Conservation (phyloP, 1,140 invertebrate genomes). For the Rhopalosiphum padi region DNA sequence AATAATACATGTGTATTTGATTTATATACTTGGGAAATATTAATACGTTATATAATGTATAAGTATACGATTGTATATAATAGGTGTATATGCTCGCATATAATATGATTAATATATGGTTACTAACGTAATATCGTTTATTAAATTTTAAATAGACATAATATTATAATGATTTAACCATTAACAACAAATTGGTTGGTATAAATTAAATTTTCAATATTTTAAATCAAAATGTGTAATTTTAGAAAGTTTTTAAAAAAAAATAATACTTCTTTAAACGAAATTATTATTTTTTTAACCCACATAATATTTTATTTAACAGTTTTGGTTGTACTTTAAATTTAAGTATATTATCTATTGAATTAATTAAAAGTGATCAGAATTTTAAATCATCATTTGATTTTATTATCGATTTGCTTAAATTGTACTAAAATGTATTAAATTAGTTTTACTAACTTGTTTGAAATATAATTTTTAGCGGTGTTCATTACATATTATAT, state of each 20-base stretch:
- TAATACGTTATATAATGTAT: too few relatives aligned
- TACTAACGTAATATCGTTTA: not conserved
- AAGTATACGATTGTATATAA: too few relatives aligned
- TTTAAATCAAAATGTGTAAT: not conserved
- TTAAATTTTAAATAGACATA: not conserved
- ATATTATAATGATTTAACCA: not conserved
- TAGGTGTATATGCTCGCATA: too few relatives aligned
- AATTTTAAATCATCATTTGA: not conserved
- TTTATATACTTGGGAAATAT: not conserved
- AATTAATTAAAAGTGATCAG: not conserved
- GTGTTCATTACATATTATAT: not conserved
- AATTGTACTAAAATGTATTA: not conserved
- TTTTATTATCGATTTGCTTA: not conserved
- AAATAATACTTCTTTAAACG: too few relatives aligned
- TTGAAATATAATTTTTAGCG: not conserved
- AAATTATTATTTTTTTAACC: not conserved
- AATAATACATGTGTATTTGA: not conserved
- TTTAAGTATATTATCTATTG: not conserved
- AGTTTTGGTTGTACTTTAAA: not conserved
- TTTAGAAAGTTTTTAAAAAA: not conserved
- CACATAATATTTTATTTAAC: not conserved
- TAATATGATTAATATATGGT: too few relatives aligned
- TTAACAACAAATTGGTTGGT: not conserved
- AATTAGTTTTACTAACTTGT: not conserved
- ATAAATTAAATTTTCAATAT: not conserved